Evolutionary conservation across 2,113 vertebrate genomes (phyloP), one percentile per base, ranked within the genome.

Genomic region (Solea solea): DNA sequence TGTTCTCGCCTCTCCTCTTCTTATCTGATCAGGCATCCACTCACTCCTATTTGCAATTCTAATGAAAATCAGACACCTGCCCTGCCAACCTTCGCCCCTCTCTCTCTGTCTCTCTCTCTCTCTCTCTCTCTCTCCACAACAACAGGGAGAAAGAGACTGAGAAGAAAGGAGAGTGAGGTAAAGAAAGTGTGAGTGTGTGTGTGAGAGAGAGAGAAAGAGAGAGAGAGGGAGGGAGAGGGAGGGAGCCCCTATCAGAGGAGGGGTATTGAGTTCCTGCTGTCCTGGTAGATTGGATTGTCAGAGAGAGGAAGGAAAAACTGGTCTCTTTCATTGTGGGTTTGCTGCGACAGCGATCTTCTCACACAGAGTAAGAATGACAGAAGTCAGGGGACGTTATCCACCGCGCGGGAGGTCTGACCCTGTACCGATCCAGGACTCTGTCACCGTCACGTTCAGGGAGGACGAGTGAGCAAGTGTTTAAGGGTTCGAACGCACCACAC

Each of bases 11-110:
- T 83, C 73, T 71, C 67, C 90, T 89, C 90, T 89, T 94, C 94
- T 96, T 95, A 95, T 95, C 94, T 93, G 94, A 95, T 95, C 89
- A 76, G 93, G 94, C 88, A 90, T 94, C 93, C 87, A 80, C 90
- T 88, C 87, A 72, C 90, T 82, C 85, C 82, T 91, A 95, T 95
- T 95, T 96, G 93, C 94, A 95, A 94, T 95, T 95, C 95, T 95
- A 95, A 96, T 97, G 95, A 96, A 95, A 95, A 95, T 92, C 92
- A 95, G 94, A 96, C 96, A 96, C 95, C 95, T 95, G 95, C 87
- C 81, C 88, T 90, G 89, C 93, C 94, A 94, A 91, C 85, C 93
- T 93, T 94, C 86, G 21, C 81, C 85, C 79, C 90, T 93, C 89
- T 93, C 89, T 83, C 91, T 90, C 58, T 73, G 1, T 21, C 21